These are phyloP conservation scores for Protosalanx chinensis DNA, from an alignment of 2,797 vertebrate species.

Conservation along the genomic window DNA sequence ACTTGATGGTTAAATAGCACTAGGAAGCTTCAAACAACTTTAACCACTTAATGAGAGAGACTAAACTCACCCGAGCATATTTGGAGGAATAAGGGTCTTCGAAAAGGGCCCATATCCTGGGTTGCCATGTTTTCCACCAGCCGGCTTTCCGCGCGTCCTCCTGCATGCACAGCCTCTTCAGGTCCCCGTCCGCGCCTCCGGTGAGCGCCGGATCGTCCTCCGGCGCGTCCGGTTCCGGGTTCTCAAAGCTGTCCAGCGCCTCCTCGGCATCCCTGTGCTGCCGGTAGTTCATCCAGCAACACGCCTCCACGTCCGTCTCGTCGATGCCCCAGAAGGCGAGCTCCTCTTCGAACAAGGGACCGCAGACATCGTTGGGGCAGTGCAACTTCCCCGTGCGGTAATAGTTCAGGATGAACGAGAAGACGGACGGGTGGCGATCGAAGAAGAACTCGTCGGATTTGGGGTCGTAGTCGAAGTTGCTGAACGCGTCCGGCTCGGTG, in stretches of 20 bases:
- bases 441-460: conserved; percentile 93
- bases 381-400: conserved; percentile 93
- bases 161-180: conserved; percentile 88
- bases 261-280: conserved; percentile 92
- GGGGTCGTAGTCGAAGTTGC: conserved; percentile 90
- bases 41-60: conserved; percentile 20
- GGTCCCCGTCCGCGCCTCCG: conserved; percentile 81
- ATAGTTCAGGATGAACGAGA: conserved; percentile 92
- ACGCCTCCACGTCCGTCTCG: conserved; percentile 93
- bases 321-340: conserved; percentile 93
- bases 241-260: conserved; percentile 90
- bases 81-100: conserved; percentile 93
- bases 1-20: conserved; percentile 28
- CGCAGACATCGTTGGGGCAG: conserved; percentile 91
- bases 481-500: conserved; percentile 87
- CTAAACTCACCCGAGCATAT: conserved; percentile 85
- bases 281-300: conserved; percentile 94
- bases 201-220: conserved; percentile 78
- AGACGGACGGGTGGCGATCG: conserved; percentile 88
- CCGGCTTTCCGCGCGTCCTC: conserved; percentile 84
- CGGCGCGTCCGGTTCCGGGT: conserved; percentile 77
- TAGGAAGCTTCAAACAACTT: too few species aligned
- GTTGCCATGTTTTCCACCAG: conserved; percentile 86
- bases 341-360: conserved; percentile 91
- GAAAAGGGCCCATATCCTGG: conserved; percentile 89